phyloP scores from a whole-genome alignment of 1,140 invertebrate species.

The Bradynema listronoti region DNA sequence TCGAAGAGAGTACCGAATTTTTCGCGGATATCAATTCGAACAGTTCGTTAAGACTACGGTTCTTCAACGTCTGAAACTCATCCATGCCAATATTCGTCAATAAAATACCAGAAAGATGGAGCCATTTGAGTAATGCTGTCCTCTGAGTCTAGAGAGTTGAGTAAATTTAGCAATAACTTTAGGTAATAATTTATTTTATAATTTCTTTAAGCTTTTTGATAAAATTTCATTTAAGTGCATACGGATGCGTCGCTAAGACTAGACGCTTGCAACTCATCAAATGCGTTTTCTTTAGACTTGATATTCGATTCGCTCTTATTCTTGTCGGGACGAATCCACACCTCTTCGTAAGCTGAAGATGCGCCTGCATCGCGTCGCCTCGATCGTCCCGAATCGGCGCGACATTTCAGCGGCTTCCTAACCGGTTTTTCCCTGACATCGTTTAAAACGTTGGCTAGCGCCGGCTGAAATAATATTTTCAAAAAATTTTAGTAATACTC shows the following conservation, averaged over 20 bases:
- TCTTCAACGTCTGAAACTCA: conserved; percentile 8
- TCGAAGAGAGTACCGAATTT: conserved; percentile 11
- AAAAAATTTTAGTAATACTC: too few relatives aligned
- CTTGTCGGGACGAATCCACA: conserved; percentile 19
- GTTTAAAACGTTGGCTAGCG: too few relatives aligned
- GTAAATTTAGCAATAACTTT: background rate
- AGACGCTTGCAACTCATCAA: background rate
- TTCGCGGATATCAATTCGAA: conserved; percentile 4
- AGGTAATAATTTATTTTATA: conserved; percentile 17
- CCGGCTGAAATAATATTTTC: too few relatives aligned
- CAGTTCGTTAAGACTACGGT: conserved; percentile 14
- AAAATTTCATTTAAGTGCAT: background rate
- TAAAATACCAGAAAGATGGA: conserved; percentile 28
- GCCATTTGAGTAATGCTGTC: conserved; percentile 17
- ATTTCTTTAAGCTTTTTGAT: background rate
- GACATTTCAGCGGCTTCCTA: too few relatives aligned
- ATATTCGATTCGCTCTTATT: background rate
- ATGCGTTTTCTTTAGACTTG: background rate
- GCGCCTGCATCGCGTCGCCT: too few relatives aligned
- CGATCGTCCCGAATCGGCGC: too few relatives aligned
- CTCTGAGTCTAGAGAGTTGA: conserved; percentile 19
- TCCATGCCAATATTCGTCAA: conserved; percentile 42
- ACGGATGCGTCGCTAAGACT: background rate
- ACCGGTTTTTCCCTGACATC: too few relatives aligned
- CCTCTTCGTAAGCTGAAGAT: conserved; percentile 11